Conservation (phyloP, 2,888 invertebrate species). For the Cyclophora albipunctata region DNA sequence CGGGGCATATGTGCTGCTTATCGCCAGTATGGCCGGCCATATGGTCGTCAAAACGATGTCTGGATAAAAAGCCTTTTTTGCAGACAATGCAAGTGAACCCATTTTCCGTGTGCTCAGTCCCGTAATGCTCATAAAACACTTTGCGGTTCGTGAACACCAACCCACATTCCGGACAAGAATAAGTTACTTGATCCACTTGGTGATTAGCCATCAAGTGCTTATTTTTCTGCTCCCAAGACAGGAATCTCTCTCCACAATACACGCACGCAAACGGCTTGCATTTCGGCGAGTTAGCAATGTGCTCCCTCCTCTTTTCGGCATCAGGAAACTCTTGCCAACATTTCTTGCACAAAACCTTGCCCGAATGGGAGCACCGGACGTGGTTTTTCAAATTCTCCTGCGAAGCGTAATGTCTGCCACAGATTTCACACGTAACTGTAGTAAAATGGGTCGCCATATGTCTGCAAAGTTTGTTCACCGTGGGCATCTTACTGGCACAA, state of each 20-base stretch:
- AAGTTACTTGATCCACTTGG: conserved; percentile 31
- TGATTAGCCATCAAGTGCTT: conserved; percentile 44
- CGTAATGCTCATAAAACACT: conserved; percentile 49
- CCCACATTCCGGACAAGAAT: conserved; percentile 50
- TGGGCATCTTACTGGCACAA: conserved; percentile 45
- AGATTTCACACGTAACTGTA: conserved; percentile 53
- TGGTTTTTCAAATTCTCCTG: conserved; percentile 54
- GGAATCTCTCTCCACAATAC: conserved; percentile 50
- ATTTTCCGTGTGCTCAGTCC: conserved; percentile 45
- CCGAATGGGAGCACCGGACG: conserved; percentile 44
- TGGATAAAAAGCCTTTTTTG: conserved; percentile 42
- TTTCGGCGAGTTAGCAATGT: conserved; percentile 29
- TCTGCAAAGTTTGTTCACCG: conserved; percentile 44
- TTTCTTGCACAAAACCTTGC: conserved; percentile 44
- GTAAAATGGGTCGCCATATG: conserved; percentile 56
- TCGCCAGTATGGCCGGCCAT: conserved; percentile 65
- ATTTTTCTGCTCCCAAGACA: conserved; percentile 53
- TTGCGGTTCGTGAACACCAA: conserved; percentile 38
- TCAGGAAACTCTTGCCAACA: conserved; percentile 53
- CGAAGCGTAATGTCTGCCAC: conserved; percentile 50
- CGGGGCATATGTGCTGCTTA: conserved; percentile 53
- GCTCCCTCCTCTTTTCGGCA: conserved; percentile 38
- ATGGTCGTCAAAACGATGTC: conserved; percentile 50
- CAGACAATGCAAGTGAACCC: conserved; percentile 45
- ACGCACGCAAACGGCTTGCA: conserved; percentile 53